Percentiles rank a stretch among this genome's conserved stretches.
Conservation (phyloP, 2,888 invertebrate genomes). For the Amphipoea oculea region DNA sequence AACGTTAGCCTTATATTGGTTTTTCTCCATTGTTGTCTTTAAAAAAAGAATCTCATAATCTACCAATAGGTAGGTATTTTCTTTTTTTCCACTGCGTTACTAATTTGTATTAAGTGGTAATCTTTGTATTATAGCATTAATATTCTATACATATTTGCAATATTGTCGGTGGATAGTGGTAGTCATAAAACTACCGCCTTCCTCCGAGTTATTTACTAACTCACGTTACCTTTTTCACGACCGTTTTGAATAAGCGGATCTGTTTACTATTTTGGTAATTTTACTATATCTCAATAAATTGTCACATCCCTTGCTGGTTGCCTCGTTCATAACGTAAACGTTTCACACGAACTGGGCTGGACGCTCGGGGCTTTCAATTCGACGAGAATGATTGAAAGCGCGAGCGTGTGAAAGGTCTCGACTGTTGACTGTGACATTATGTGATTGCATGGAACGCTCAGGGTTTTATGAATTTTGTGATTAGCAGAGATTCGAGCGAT, state of each 20-base stretch:
- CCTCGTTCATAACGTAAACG: slow-evolving; percentile 5
- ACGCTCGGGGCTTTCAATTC: slow-evolving; percentile 5
- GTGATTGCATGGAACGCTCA: background rate
- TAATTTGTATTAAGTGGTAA: background rate
- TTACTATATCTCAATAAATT: background rate
- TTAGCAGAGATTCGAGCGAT: background rate
- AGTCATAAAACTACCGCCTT: background rate
- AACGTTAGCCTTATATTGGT: background rate
- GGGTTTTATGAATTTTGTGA: background rate
- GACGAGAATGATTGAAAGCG: slow-evolving; percentile 22
- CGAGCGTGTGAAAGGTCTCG: background rate
- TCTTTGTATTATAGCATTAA: background rate
- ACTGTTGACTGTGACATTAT: background rate
- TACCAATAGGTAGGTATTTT: background rate
- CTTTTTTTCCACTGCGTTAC: background rate
- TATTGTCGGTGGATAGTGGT: background rate
- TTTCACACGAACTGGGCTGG: slow-evolving; percentile 11
- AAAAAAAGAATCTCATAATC: background rate
- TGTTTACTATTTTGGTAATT: background rate
- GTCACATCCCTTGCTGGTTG: background rate
- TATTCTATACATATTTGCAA: background rate
- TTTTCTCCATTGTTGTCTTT: background rate
- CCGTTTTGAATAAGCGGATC: background rate
- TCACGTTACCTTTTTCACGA: background rate
- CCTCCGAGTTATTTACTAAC: background rate